phyloP scores from a whole-genome alignment of 1,140 invertebrate species.

The Nasonia longicornis region DNA sequence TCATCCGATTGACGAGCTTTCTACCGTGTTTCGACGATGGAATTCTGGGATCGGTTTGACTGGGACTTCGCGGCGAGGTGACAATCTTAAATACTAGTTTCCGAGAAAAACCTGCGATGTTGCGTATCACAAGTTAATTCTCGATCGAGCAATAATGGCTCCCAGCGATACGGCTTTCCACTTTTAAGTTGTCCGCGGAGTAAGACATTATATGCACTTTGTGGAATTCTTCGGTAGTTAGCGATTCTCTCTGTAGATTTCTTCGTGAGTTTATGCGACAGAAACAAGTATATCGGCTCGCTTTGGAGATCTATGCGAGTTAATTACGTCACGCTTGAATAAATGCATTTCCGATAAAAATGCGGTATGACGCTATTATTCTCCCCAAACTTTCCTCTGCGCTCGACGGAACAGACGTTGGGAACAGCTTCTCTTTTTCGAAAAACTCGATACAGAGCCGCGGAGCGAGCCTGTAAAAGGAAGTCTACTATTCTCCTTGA shows the following conservation, averaged over 20 bases:
- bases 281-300: background rate
- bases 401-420: too few species aligned
- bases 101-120: background rate
- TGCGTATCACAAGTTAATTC: too few species aligned
- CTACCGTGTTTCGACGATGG: background rate
- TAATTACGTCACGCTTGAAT: too few species aligned
- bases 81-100: background rate
- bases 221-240: too few species aligned
- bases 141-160: too few species aligned
- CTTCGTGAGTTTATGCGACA: background rate
- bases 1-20: background rate
- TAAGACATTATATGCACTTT: too few species aligned
- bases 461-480: background rate
- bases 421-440: background rate
- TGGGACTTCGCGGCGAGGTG: background rate
- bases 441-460: background rate
- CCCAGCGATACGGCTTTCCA: too few species aligned
- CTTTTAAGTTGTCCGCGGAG: too few species aligned
- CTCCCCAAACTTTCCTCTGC: too few species aligned
- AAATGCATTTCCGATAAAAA: too few species aligned
- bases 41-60: background rate
- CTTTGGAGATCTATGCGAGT: too few species aligned
- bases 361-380: too few species aligned
- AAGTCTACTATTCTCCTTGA: slow-evolving; percentile 4
- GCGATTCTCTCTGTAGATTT: background rate